Base-by-base conservation (phyloP, 2,888 invertebrate species). In the Elysia crispata region DNA sequence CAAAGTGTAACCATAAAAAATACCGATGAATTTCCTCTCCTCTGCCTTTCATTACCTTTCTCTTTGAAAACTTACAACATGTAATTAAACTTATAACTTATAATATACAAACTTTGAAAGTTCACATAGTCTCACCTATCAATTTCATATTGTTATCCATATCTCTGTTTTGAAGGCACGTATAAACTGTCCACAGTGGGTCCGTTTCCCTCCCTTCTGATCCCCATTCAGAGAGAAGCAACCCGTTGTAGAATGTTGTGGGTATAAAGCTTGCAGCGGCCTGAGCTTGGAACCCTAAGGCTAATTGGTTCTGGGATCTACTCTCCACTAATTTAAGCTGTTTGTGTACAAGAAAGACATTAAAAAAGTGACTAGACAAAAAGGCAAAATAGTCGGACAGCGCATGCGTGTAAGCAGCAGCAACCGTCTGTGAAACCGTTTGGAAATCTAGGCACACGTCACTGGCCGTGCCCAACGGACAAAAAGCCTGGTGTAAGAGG, bases 91-190 rank as follows among this genome's bases (percentile, higher is more conserved):
- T n/a, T n/a, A n/a, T n/a, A n/a, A n/a, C n/a, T n/a, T n/a, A n/a
- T n/a, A n/a, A n/a, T n/a, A n/a, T n/a, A n/a, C n/a, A n/a, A n/a
- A n/a, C n/a, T n/a, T n/a, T n/a, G n/a, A n/a, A n/a, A n/a, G n/a
- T n/a, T n/a, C 75, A 23, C 60, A 60, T 18, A 3, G n/a, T 23
- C 84, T 76, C 73, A 86, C 86, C 85, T 83, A 83, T 80, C 3
- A 85, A 75, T 41, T 80, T 82, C 85, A 85, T 84, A 69, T 86
- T 86, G 76, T 85, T 85, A 62, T 83, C 77, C 50, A 82, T 82
- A 31, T 82, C 77, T 18, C 82, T 79, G 25, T 81, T 77, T n/a
- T 85, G 76, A 23, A 86, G 70, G 72, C 86, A 86, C 20, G 84
- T 84, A 67, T 81, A 76, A 1, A 84, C 80, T 13, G 57, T 82